These are phyloP conservation scores for Cyclopterus lumpus DNA, from an alignment of 2,797 vertebrate genomes.

Conservation along the genomic window DNA sequence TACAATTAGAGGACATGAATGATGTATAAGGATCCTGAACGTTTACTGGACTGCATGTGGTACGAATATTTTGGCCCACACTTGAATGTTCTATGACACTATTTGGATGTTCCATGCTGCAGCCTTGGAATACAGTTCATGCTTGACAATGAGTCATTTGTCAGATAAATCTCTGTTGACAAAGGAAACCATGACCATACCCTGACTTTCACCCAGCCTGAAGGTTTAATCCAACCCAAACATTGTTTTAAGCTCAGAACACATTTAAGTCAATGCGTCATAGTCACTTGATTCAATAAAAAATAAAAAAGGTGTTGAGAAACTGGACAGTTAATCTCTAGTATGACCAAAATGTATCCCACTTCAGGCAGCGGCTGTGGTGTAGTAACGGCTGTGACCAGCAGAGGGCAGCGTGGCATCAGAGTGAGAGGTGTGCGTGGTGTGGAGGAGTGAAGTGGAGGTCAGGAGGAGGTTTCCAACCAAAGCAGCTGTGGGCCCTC, in stretches of 20 bases:
- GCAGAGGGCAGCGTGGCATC: conserved; percentile 74
- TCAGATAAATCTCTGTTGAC: neutral
- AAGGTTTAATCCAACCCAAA: conserved; percentile 1
- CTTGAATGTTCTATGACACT: neutral
- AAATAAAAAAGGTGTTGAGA: neutral
- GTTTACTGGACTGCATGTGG: neutral
- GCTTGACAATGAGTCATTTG: neutral
- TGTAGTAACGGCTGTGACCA: conserved; percentile 49
- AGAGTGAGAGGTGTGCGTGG: neutral
- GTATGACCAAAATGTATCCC: neutral
- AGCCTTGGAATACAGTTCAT: neutral
- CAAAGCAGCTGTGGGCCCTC: conserved; percentile 35
- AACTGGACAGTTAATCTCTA: neutral
- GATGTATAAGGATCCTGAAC: neutral
- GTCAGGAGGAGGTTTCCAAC: conserved; percentile 30
- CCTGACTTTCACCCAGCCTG: neutral
- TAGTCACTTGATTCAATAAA: neutral
- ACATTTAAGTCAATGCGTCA: neutral
- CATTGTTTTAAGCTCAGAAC: neutral
- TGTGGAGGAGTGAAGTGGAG: conserved; percentile 42
- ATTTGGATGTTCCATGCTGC: neutral
- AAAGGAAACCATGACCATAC: neutral
- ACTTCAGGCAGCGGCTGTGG: neutral
- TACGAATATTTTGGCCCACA: neutral
- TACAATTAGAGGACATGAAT: neutral